Base-by-base conservation (phyloP, 2,797 vertebrate genomes). In the Mycteria americana region DNA sequence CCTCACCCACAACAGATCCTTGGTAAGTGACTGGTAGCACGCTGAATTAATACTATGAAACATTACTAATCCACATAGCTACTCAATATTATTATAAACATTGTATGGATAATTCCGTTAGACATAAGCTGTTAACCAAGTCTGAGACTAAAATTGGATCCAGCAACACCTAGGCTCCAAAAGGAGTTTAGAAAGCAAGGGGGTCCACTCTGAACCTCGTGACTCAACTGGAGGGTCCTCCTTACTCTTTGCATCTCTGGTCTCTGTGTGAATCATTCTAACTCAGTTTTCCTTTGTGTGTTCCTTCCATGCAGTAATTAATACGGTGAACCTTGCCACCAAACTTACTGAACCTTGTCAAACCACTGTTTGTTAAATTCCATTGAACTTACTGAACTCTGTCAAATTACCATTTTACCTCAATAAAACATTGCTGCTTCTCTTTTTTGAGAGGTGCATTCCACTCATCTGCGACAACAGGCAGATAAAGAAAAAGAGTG, bases 1-100 rank as follows among this genome's bases (percentile, higher is more conserved):
- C 24, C 45, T 31, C 33, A 62, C 28, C 23, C 1, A 0, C 0
- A 3, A 25, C 28, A 39, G n/a, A 24, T 24, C 27, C 63, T 62
- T 6, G 3, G 10, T 30, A n/a, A 53, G 31, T 23, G 3, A 69
- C n/a, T 22, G 43, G 25, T 2, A 23, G 24, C 59, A 46, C 25
- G 21, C 68, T 62, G n/a, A 84, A 17, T 35, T 43, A 72, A 35
- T 21, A 43, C 19, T 43, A 43, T 37, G 48, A 73, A 84, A 35
- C 48, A 33, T 37, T 21, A 64, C 21, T 31, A 37, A 45, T 45
- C 28, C 39, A 53, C 10, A 10, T 12, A 72, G 48, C 33, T 63
- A 54, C 33, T 45, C 33, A 31, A 4, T 35, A 24, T 31, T 45
- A 45, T 30, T 53, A 31, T 54, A 72, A 84, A 63, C 33, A 35